Percentiles rank a stretch among this genome's conserved stretches.
These are phyloP conservation scores for Strix occidentalis DNA, from an alignment of 2,797 vertebrate species.

Conservation along the genomic window DNA sequence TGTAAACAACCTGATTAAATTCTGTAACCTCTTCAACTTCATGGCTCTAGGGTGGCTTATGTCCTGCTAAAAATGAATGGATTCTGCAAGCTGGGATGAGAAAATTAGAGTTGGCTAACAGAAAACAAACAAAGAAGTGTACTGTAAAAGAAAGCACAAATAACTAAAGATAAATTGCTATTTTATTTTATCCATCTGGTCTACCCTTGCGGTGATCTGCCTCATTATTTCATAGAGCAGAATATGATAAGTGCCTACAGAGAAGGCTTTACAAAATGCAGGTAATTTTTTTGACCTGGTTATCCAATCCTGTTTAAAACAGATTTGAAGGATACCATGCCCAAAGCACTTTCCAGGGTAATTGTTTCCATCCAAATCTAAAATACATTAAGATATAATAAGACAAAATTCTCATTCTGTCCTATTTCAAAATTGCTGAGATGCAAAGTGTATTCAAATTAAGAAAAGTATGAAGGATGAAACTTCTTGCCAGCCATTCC, in stretches of 20 bases:
- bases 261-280: not conserved
- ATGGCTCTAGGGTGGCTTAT: constrained; percentile 11
- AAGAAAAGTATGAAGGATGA: not conserved
- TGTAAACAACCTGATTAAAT: constrained; percentile 55
- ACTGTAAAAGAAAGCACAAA: not conserved
- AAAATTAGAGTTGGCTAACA: not conserved
- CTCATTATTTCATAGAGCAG: not conserved
- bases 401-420: not conserved
- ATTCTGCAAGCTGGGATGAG: not conserved
- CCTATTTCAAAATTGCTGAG: not conserved
- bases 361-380: not conserved
- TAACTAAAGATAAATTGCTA: not conserved
- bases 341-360: not conserved
- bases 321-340: not conserved
- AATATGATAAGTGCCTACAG: not conserved
- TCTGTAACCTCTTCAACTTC: constrained; percentile 17
- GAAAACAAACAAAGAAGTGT: not conserved
- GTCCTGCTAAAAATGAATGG: not conserved
- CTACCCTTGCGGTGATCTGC: not conserved
- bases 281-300: not conserved
- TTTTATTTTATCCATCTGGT: not conserved
- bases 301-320: not conserved
- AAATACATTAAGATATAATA: not conserved
- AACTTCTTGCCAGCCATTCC: not conserved
- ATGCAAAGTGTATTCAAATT: not conserved